Evolutionary conservation across 2,888 invertebrate species (phyloP), one percentile per base, ranked within the genome.

Genomic region (Campaea margaritaria): DNA sequence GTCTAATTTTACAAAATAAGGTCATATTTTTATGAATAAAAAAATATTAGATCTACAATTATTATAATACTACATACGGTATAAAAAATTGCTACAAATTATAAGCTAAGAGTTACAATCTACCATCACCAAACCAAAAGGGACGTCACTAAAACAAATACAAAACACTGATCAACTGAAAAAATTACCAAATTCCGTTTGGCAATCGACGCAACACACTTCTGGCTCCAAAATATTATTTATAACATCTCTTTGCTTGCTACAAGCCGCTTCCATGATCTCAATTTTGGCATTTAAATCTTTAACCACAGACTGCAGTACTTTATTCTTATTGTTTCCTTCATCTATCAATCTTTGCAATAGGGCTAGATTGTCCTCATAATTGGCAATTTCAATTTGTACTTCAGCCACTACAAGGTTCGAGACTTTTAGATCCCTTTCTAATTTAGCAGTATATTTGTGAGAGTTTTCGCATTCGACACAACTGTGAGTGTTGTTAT

Each of bases 281-380:
- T 64, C 69, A 0, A 90, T 72, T 61, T 86, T 87, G 0, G 65
- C 38, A 56, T 78, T 75, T 65, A 90, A 76, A 51, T 68, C 70
- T 13, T 79, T 72, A 0, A 87, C 70, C 11, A 83, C 67, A 1
- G 66, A 55, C 67, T 82, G 75, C 14, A 87, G 69, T 4, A 73
- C 60, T 7, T 59, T 61, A 65, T 90, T 90, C 52, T 73, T 81
- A 2, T 75, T 72, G 3, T 81, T 78, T 0, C 81, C 85, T 58
- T 86, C 83, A 1, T 75, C 73, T 0, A 86, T 68, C 45, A 78
- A 62, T 5, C 65, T 79, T 57, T 87, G 79, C 12, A 91, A 72
- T 4, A 72, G 38, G 45, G 73, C 67, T 56, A 91, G 70, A 61
- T 87, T 87, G 0, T 78, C 67, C 49, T 89, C 90, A 52, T 86